Conservation (phyloP, 2,797 vertebrate species). For the Chaunax sp. region DNA sequence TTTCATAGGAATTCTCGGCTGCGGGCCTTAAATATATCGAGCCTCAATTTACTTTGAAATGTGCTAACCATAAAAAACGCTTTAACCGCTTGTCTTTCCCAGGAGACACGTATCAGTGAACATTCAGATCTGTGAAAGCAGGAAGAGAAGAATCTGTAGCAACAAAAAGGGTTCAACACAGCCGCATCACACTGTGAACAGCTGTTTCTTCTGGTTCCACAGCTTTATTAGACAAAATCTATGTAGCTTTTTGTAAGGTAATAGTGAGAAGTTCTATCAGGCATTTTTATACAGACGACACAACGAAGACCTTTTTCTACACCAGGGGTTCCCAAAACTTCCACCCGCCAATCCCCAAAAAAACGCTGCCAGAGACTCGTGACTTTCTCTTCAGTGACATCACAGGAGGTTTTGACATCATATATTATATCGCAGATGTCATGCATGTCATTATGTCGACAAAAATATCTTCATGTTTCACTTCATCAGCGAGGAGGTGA, state of each 20-base stretch:
- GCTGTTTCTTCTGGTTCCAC: not conserved
- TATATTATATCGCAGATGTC: too few species aligned
- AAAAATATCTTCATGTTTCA: too few species aligned
- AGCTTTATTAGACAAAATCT: not conserved
- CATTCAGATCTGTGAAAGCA: slow-evolving; percentile 19
- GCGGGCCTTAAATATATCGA: slow-evolving; percentile 37
- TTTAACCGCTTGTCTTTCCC: slow-evolving; percentile 7
- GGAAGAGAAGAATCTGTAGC: not conserved
- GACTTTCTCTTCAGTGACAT: too few species aligned
- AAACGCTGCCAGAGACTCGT: too few species aligned
- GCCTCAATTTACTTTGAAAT: slow-evolving; percentile 30
- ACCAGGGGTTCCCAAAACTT: too few species aligned
- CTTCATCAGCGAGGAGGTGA: too few species aligned
- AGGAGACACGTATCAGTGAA: not conserved
- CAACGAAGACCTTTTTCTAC: too few species aligned
- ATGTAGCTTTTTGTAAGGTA: not conserved
- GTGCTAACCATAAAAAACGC: slow-evolving; percentile 31
- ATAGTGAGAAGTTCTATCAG: not conserved
- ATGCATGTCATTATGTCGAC: too few species aligned
- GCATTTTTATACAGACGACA: too few species aligned
- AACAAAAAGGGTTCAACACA: not conserved
- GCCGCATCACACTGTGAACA: not conserved
- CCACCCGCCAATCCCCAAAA: too few species aligned
- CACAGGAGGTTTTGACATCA: too few species aligned
- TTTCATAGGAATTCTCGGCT: slow-evolving; percentile 52